Evolutionary conservation across 2,797 vertebrate genomes (phyloP).

Genomic region (Acestrorhynchus altus): DNA sequence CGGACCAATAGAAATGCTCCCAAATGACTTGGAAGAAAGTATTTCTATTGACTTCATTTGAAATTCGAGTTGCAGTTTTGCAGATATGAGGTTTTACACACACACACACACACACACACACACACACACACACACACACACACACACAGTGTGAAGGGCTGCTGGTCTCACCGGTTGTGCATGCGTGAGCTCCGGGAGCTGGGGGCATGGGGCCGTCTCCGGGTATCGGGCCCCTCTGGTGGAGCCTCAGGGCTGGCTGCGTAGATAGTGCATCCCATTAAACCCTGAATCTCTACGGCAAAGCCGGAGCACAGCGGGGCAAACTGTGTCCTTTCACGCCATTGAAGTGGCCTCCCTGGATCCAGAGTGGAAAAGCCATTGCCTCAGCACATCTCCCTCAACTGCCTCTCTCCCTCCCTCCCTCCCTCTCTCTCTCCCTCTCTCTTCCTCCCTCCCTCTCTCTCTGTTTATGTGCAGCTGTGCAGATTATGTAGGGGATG

Average conservation of each 20-base stretch:
- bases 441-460: conserved; percentile 4
- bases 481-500: no score
- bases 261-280: conserved; percentile 82
- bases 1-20: no score
- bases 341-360: conserved; percentile 67
- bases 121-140: background rate
- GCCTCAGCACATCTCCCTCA: conserved; percentile 74
- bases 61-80: no score
- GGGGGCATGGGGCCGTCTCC: conserved; percentile 59
- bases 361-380: conserved; percentile 69
- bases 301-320: conserved; percentile 63
- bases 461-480: no score
- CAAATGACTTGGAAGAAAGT: no score
- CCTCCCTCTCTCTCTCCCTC: background rate
- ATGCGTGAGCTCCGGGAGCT: conserved; percentile 36
- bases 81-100: no score
- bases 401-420: conserved; percentile 34
- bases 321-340: conserved; percentile 67
- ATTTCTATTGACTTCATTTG: no score
- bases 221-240: conserved; percentile 74
- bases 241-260: conserved; percentile 80
- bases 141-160: background rate
- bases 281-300: conserved; percentile 64
- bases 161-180: conserved; percentile 53
- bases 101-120: no score